phyloP scores from a whole-genome alignment of 2,113 vertebrate species.

The Gymnogyps californianus region DNA sequence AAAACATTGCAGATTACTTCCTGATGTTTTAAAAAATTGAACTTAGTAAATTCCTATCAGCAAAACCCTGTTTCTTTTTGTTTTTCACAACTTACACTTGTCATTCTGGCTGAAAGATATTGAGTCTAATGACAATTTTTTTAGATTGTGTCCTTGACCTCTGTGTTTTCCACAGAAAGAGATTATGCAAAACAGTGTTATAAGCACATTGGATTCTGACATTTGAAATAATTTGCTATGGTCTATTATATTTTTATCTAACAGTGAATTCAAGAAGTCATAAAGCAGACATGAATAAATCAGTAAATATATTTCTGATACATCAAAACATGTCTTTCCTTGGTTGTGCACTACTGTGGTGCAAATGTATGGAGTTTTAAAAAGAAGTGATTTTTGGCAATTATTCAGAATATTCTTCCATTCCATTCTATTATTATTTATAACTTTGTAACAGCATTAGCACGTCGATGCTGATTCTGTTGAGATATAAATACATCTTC shows the following conservation, averaged over 20 bases:
- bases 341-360: neutral
- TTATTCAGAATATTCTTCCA: conserved; percentile 31
- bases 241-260: conserved; percentile 36
- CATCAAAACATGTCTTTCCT: neutral
- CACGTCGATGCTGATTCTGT: conserved; percentile 33
- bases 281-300: conserved; percentile 30
- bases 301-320: conserved; percentile 43
- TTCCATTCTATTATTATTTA: conserved; percentile 51
- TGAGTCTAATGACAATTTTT: conserved; percentile 26
- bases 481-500: conserved; percentile 52
- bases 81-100: conserved; percentile 16
- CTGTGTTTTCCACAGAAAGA: conserved; percentile 23
- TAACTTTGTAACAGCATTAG: conserved; percentile 35
- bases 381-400: conserved; percentile 44
- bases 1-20: neutral
- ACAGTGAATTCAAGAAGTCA: conserved; percentile 21
- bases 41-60: neutral
- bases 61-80: neutral
- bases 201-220: conserved; percentile 33
- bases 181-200: conserved; percentile 50
- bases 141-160: conserved; percentile 12
- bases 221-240: conserved; percentile 55
- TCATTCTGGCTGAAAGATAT: conserved; percentile 28
- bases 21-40: neutral
- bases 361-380: neutral